Base-by-base conservation (phyloP, 2,113 vertebrate genomes). In the Gracilinanus agilis region DNA sequence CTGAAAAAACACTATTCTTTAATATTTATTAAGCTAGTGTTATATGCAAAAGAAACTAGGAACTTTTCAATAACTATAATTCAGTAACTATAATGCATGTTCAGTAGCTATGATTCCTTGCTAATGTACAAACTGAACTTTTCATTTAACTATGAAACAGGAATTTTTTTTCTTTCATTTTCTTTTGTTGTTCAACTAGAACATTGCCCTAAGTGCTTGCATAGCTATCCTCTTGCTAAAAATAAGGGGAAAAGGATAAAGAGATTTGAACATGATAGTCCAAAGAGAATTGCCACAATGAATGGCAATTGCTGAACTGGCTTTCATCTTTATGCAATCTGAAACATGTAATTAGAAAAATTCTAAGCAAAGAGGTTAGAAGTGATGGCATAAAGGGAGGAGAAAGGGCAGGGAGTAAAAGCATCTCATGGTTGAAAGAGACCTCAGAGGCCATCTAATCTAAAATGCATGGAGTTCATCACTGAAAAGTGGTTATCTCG, bases 131-230 rank as follows among this genome's bases (percentile, higher is more conserved):
- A 83, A 83, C 7, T 83, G 67, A 4, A 40, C 34, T 83, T 83
- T 83, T n/a, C 67, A 40, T 83, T 83, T 29, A 13, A n/a, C 12
- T 40, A 40, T 9, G 16, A 58, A 83, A 83, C 40, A 3, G 34
- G n/a, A 40, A 40, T 40, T 83, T 83, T 83, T 83, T 58, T 58
- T 61, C 12, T 10, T 61, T 61, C 11, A 29, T 91, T 13, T 53
- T 58, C 91, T 53, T 54, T 89, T 56, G 34, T 34, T 55, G 75
- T 92, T 56, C 89, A 93, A 91, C 53, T 13, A 88, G 44, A 93
- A 53, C 56, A 90, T 90, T 61, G 34, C 53, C 12, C 34, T 58
- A 92, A 94, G 44, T 6, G 4, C 19, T 83, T 75, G 54, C 53
- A 44, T 94, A 55, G 61, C 9, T 92, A 61, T 44, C 49, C 88